These are phyloP conservation scores for Antitype chi DNA, from an alignment of 2,888 invertebrate genomes.

Conservation along the genomic window DNA sequence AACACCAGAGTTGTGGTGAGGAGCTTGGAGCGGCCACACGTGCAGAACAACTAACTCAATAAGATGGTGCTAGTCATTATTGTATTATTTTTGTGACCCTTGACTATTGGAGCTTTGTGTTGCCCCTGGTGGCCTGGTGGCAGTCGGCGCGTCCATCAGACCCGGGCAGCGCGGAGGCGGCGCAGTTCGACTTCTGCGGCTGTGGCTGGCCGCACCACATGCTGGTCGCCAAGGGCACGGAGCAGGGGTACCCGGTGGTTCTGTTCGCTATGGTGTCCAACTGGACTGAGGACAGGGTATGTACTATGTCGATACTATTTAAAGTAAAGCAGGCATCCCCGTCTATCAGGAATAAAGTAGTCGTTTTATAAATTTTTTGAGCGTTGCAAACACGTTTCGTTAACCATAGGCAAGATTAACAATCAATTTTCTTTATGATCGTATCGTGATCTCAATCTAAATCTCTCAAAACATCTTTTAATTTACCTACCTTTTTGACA, in stretches of 20 bases:
- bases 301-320: conserved; percentile 39
- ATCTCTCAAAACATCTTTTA: background rate
- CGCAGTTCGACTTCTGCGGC: conserved; percentile 95
- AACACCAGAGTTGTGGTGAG: too few relatives aligned
- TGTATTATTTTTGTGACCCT: background rate
- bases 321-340: background rate
- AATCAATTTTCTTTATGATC: too few relatives aligned
- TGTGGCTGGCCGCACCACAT: conserved; percentile 97
- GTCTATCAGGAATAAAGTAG: background rate
- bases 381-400: background rate
- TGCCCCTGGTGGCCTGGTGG: too few relatives aligned
- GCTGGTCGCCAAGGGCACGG: conserved; percentile 93
- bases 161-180: conserved; percentile 84
- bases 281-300: conserved; percentile 92
- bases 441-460: background rate
- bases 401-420: background rate
- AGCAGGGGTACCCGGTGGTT: conserved; percentile 92
- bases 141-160: conserved; percentile 90
- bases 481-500: background rate
- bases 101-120: background rate
- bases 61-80: too few relatives aligned
- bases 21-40: too few relatives aligned
- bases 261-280: conserved; percentile 95
- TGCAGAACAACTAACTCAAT: too few relatives aligned
- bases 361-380: background rate